phyloP scores from a whole-genome alignment of 2,113 vertebrate species.

The Heterochromis multidens region DNA sequence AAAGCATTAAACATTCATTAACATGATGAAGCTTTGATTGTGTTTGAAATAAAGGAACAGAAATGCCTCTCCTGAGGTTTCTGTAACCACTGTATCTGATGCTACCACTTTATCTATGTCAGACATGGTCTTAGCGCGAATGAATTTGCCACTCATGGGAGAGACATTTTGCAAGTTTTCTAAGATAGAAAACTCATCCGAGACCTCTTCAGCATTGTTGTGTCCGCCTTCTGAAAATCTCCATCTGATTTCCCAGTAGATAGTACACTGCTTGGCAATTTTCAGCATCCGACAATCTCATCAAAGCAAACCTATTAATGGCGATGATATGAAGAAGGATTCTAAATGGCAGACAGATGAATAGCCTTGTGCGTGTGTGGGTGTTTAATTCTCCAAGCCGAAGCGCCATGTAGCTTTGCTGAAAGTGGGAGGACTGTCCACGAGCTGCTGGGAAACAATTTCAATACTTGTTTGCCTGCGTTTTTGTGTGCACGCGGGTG shows the following conservation, averaged over 20 bases:
- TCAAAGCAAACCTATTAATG: slow-evolving; percentile 67
- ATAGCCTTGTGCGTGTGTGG: slow-evolving; percentile 42
- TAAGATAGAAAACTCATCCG: slow-evolving; percentile 54
- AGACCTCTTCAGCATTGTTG: slow-evolving; percentile 62
- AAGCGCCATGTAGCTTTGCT: not conserved
- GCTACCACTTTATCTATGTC: slow-evolving; percentile 5
- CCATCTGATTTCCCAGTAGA: slow-evolving; percentile 70
- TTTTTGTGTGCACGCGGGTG: slow-evolving; percentile 16
- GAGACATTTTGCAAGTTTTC: slow-evolving; percentile 43
- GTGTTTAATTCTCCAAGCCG: slow-evolving; percentile 46
- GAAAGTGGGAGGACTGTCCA: slow-evolving; percentile 31
- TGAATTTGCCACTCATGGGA: slow-evolving; percentile 39
- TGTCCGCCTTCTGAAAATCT: slow-evolving; percentile 48
- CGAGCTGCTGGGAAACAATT: slow-evolving; percentile 27
- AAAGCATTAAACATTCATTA: not conserved
- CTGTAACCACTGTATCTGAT: not conserved
- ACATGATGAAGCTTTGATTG: not conserved
- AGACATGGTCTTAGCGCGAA: slow-evolving; percentile 14
- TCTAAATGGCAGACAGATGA: slow-evolving; percentile 57
- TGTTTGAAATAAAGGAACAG: slow-evolving; percentile 5
- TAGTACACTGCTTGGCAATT: slow-evolving; percentile 45
- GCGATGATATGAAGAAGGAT: slow-evolving; percentile 52
- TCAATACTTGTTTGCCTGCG: slow-evolving; percentile 14
- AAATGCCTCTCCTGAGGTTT: not conserved
- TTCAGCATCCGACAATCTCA: slow-evolving; percentile 61